Evolutionary conservation across 2,888 invertebrate species (phyloP).

Genomic region (Drosophila monieri): DNA sequence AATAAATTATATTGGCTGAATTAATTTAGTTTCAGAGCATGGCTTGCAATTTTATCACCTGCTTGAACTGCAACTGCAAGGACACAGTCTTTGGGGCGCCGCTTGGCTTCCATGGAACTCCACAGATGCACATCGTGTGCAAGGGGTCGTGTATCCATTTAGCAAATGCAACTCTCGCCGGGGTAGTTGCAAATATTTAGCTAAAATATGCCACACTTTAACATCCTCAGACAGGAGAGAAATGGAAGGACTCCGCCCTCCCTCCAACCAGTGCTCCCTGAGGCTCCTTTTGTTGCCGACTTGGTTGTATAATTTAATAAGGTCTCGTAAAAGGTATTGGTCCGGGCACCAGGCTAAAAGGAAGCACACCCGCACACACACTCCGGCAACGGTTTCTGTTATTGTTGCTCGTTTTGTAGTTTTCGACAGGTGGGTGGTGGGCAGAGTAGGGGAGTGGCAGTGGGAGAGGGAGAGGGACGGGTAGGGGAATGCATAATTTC

Average conservation of each 20-base stretch:
- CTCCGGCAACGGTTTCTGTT: slow-evolving; percentile 12
- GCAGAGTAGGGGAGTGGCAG: slow-evolving; percentile 14
- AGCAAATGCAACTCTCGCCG: slow-evolving; percentile 51
- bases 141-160: slow-evolving; percentile 20
- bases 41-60: slow-evolving; percentile 64
- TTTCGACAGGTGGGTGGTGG: slow-evolving; percentile 61
- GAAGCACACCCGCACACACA: slow-evolving; percentile 25
- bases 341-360: slow-evolving; percentile 41
- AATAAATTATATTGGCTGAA: slow-evolving; percentile 71
- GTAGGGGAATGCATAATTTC: slow-evolving; percentile 53
- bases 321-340: slow-evolving; percentile 60
- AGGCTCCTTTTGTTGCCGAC: slow-evolving; percentile 43
- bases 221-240: slow-evolving; percentile 51
- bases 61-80: slow-evolving; percentile 41
- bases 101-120: slow-evolving; percentile 16
- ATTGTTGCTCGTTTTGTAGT: slow-evolving; percentile 67
- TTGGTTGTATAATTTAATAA: slow-evolving; percentile 72
- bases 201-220: slow-evolving; percentile 69
- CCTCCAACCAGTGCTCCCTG: slow-evolving; percentile 6
- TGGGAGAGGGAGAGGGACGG: slow-evolving; percentile 45
- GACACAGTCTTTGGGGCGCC: slow-evolving; percentile 42
- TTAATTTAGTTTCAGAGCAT: slow-evolving; percentile 62
- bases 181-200: slow-evolving; percentile 67
- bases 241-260: slow-evolving; percentile 23
- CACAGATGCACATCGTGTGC: slow-evolving; percentile 24